These are phyloP conservation scores for Burhinus bistriatus DNA, from an alignment of 2,113 vertebrate genomes.

Conservation along the genomic window DNA sequence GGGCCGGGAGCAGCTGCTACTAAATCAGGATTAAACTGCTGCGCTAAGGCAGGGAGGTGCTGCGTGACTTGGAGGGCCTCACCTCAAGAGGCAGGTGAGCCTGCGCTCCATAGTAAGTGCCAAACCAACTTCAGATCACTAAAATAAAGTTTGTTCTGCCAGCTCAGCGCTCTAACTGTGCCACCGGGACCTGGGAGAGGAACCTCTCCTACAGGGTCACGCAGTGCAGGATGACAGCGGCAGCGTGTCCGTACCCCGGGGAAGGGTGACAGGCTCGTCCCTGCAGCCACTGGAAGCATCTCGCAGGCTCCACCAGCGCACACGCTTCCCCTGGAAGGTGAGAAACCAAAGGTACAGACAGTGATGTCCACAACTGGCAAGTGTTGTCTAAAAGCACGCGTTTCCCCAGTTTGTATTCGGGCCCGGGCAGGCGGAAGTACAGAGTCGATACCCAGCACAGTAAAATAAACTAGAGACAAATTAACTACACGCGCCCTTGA, in stretches of 20 bases:
- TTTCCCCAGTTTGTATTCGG: background rate
- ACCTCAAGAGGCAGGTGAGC: no score
- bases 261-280: background rate
- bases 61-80: background rate
- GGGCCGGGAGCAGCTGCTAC: background rate
- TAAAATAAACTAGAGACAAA: background rate
- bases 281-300: background rate
- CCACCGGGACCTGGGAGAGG: background rate
- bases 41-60: no score
- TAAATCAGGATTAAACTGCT: no score
- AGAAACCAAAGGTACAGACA: rapidly evolving
- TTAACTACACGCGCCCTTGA: rapidly evolving
- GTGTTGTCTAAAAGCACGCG: rapidly evolving
- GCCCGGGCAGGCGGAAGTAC: background rate
- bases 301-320: rapidly evolving
- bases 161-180: no score
- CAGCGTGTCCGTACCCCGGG: background rate
- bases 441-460: rapidly evolving
- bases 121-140: background rate
- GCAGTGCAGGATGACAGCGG: background rate
- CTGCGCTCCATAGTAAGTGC: background rate
- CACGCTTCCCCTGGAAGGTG: no score
- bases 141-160: no score
- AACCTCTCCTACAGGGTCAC: no score
- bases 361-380: background rate